A percentile compares a stretch with the other conserved stretches of the same genome.
Conservation (phyloP, 2,113 vertebrate species). For the Verasper variegatus region DNA sequence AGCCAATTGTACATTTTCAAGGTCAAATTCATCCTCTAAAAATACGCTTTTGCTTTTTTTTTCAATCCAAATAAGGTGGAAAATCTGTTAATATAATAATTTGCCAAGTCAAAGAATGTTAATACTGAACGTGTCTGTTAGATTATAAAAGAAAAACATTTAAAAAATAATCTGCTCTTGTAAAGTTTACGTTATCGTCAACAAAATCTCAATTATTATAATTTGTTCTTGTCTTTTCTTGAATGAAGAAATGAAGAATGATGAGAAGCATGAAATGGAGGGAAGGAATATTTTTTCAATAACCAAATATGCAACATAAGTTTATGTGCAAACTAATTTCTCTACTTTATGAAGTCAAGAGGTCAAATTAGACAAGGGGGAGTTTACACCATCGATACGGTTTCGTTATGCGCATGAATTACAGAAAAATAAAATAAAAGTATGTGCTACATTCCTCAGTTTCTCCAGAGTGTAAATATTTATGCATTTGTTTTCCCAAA, state of each 20-base stretch:
- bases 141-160: background rate
- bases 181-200: no score
- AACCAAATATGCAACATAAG: background rate
- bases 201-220: no score
- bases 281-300: background rate
- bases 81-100: no score
- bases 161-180: no score
- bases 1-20: background rate
- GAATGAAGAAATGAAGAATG: background rate
- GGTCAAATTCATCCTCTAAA: no score
- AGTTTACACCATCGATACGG: background rate
- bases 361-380: constrained; percentile 20
- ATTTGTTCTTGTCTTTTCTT: no score
- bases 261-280: background rate
- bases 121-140: background rate
- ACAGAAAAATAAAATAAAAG: no score
- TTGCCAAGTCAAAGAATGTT: background rate
- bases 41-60: no score
- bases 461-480: constrained; percentile 21
- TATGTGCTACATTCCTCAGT: background rate
- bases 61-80: no score
- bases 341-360: constrained; percentile 1
- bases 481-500: background rate
- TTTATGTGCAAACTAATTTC: background rate
- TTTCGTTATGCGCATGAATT: background rate